A percentile compares a stretch with the other conserved stretches of the same genome.
phyloP scores from a whole-genome alignment of 2,113 vertebrate species.

The Aviceda subcristata region DNA sequence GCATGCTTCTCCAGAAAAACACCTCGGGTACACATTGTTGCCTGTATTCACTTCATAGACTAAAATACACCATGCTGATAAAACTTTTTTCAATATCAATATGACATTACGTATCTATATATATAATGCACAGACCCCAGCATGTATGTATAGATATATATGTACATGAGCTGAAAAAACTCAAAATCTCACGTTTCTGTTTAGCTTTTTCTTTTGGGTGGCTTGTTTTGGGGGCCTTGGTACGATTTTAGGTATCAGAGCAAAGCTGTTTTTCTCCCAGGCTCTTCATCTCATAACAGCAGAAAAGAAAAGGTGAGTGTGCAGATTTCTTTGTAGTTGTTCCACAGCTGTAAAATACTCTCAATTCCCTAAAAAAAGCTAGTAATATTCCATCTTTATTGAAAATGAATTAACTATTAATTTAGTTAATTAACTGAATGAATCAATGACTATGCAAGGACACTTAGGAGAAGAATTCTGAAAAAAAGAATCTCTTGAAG shows the following conservation, averaged over 20 bases:
- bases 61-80: not conserved
- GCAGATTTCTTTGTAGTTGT: not conserved
- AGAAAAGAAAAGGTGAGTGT: not conserved
- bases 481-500: not conserved
- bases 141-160: not conserved
- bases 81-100: not conserved
- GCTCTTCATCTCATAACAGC: not conserved
- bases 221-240: accelerated
- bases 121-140: not conserved
- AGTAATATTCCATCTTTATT: not conserved
- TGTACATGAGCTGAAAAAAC: not conserved
- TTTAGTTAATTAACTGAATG: not conserved
- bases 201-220: not conserved
- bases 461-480: not conserved
- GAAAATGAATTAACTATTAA: not conserved
- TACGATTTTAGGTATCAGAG: not conserved
- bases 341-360: not conserved
- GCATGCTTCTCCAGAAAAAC: not conserved
- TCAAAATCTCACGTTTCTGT: not conserved
- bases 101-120: no score
- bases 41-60: not conserved
- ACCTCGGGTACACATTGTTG: not conserved
- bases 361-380: not conserved
- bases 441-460: not conserved
- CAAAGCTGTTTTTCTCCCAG: not conserved